Evolutionary conservation across 2,113 vertebrate genomes (phyloP).

Genomic region (Prunella fulvescens): DNA sequence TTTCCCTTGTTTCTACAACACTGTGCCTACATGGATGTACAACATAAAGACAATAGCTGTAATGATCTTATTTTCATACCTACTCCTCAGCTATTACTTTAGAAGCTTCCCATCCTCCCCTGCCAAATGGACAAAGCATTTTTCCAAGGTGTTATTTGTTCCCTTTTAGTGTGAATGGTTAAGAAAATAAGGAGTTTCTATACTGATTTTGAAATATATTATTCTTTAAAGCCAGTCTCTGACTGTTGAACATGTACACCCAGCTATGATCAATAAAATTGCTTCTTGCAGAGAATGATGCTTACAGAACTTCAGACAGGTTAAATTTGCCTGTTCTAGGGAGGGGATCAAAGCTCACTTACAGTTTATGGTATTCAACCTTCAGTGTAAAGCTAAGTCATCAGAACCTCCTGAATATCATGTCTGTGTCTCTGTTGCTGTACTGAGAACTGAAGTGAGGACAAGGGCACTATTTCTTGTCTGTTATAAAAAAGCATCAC

Average conservation of each 20-base stretch:
- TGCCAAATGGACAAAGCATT: neutral
- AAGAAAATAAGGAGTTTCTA: neutral
- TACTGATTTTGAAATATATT: neutral
- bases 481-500: neutral
- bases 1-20: neutral
- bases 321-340: neutral
- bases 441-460: neutral
- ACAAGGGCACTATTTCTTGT: neutral
- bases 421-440: neutral
- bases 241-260: neutral
- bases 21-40: neutral
- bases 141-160: neutral
- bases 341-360: neutral
- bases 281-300: neutral
- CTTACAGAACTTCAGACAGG: neutral
- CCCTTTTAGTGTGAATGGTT: neutral
- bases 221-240: neutral
- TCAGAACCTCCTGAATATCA: neutral
- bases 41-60: neutral
- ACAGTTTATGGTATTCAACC: neutral
- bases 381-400: neutral
- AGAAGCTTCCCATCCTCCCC: neutral
- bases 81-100: neutral
- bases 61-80: neutral
- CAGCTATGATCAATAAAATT: neutral